Evolutionary conservation across 92 coral and sea anemone species (phyloP).

Genomic region (Palythoa caribaeorum): DNA sequence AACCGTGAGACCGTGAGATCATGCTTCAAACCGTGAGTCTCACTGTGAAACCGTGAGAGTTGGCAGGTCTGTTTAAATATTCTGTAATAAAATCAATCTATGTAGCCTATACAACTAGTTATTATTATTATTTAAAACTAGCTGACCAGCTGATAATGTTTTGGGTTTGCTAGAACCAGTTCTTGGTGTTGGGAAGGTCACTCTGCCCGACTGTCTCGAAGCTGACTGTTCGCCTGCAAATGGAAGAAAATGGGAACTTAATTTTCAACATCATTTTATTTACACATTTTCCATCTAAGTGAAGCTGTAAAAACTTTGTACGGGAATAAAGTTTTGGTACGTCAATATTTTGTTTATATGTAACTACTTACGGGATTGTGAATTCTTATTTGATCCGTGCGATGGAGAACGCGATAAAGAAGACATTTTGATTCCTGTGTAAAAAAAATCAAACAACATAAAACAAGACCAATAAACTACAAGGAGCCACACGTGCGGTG

Average conservation of each 20-base stretch:
- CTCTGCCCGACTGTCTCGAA: conserved; percentile 71
- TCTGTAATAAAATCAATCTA: no score
- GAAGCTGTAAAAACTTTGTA: neutral
- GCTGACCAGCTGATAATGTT: conserved; percentile 54
- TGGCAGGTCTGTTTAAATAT: no score
- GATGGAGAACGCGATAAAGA: conserved; percentile 83
- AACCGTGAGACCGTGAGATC: no score
- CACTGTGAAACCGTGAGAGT: no score
- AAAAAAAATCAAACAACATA: neutral
- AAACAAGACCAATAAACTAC: neutral
- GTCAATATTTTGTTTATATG: neutral
- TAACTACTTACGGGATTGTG: conserved; percentile 75
- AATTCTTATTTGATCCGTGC: conserved; percentile 77
- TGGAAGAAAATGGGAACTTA: conserved; percentile 1
- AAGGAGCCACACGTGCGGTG: neutral
- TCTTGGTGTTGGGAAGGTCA: conserved; percentile 65
- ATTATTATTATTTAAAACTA: neutral
- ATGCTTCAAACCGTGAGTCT: no score
- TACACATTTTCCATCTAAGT: neutral
- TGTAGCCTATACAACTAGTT: no score
- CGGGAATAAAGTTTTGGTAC: neutral
- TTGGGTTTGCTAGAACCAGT: conserved; percentile 57
- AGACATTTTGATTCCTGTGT: conserved; percentile 8
- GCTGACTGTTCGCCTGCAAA: conserved; percentile 69
- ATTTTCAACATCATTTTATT: neutral